These are phyloP conservation scores for Zaprionus capensis DNA, from an alignment of 1,140 invertebrate genomes.

Conservation along the genomic window DNA sequence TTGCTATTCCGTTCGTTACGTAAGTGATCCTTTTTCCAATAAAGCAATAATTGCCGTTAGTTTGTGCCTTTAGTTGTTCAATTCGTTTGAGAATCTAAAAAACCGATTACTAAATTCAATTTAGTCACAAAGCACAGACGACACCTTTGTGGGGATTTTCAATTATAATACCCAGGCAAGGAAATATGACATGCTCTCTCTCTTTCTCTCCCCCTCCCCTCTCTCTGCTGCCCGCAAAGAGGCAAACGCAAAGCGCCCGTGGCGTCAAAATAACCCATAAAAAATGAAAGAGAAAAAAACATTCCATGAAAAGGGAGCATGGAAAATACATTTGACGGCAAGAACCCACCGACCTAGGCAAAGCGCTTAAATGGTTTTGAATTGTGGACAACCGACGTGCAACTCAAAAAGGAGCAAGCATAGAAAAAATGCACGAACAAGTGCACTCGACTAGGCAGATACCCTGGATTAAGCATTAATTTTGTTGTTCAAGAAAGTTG, in stretches of 20 bases:
- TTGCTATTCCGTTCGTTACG: constrained; percentile 17
- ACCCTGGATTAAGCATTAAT: background rate
- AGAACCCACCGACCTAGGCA: constrained; percentile 45
- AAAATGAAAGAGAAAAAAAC: constrained; percentile 41
- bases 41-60: constrained; percentile 7
- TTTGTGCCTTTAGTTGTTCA: constrained; percentile 42
- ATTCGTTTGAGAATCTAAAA: constrained; percentile 58
- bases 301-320: constrained; percentile 43
- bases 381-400: constrained; percentile 59
- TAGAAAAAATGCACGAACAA: no score
- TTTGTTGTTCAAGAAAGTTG: no score
- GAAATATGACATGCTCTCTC: constrained; percentile 66
- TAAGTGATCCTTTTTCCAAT: constrained; percentile 10
- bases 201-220: background rate
- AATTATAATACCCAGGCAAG: constrained; percentile 72
- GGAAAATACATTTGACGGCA: constrained; percentile 35
- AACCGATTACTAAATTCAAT: constrained; percentile 82
- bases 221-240: constrained; percentile 41
- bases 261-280: constrained; percentile 77
- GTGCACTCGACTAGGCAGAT: background rate
- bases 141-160: constrained; percentile 80
- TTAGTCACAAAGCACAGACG: constrained; percentile 78
- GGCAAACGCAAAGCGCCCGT: constrained; percentile 70
- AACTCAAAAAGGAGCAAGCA: background rate
- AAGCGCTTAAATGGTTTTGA: constrained; percentile 80